These are phyloP conservation scores for Gymnosoma rotundatum DNA, from an alignment of 2,888 invertebrate species.

Conservation along the genomic window DNA sequence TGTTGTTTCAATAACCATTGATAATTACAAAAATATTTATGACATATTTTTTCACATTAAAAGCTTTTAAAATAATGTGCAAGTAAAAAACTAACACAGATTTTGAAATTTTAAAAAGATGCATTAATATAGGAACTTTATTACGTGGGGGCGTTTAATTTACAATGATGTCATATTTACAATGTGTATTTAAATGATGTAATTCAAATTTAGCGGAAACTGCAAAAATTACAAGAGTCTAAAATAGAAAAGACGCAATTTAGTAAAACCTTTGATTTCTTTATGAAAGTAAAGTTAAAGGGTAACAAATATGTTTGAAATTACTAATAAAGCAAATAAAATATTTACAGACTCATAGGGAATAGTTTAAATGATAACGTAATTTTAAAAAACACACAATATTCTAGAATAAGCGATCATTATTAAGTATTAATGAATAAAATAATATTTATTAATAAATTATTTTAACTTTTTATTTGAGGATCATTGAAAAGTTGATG, in stretches of 20 bases:
- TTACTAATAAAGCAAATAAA: no score
- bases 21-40: conserved; percentile 22
- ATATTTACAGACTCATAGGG: no score
- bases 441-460: no score
- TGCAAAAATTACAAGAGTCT: conserved; percentile 24
- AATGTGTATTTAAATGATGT: conserved; percentile 59
- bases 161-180: conserved; percentile 66
- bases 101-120: conserved; percentile 35
- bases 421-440: no score
- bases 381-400: no score
- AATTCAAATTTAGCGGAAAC: conserved; percentile 53
- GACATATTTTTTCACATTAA: conserved; percentile 26
- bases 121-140: conserved; percentile 27
- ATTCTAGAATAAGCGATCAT: no score
- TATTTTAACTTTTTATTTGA: no score
- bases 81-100: conserved; percentile 11
- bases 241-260: conserved; percentile 10
- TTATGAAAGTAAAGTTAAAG: no score
- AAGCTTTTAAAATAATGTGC: conserved; percentile 49
- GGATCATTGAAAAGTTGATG: no score
- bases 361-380: no score
- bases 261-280: no score
- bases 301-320: no score
- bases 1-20: conserved; percentile 31
- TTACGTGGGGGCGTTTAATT: conserved; percentile 52